These are phyloP conservation scores for Brachyrhaphis roseni DNA, from an alignment of 2,797 vertebrate genomes.

Conservation along the genomic window DNA sequence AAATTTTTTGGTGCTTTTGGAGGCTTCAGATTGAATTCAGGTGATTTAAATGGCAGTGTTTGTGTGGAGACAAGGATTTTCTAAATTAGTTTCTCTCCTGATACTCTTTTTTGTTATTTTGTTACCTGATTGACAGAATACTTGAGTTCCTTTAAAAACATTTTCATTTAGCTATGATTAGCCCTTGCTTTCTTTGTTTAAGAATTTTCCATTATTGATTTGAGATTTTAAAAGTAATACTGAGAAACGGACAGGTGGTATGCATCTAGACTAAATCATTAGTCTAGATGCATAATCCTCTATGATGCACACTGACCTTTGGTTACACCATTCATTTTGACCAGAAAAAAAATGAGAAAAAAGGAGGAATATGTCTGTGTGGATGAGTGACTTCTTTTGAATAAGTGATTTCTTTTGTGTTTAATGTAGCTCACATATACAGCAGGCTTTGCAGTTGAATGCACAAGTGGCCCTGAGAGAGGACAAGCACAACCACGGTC, in stretches of 20 bases:
- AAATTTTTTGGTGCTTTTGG: neutral
- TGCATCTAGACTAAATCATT: no score
- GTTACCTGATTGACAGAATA: neutral
- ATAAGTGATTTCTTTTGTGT: slow-evolving; percentile 59
- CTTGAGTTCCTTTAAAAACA: neutral
- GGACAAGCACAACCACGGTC: slow-evolving; percentile 50
- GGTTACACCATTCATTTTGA: slow-evolving; percentile 33
- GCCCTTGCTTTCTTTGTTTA: neutral
- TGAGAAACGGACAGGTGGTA: slow-evolving; percentile 3
- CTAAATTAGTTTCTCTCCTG: neutral
- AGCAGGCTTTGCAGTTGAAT: slow-evolving; percentile 58
- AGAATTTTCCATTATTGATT: slow-evolving; percentile 8
- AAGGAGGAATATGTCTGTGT: slow-evolving; percentile 46
- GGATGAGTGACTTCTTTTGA: slow-evolving; percentile 61
- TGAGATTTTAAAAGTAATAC: neutral
- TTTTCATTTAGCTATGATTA: neutral
- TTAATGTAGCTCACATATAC: slow-evolving; percentile 57
- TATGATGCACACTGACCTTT: slow-evolving; percentile 48
- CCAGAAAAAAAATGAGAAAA: slow-evolving; percentile 12
- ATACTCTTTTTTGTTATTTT: neutral
- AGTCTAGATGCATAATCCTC: neutral
- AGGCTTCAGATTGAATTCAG: neutral
- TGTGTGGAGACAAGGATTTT: neutral
- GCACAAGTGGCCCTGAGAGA: slow-evolving; percentile 69
- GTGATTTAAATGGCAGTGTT: neutral